These are phyloP conservation scores for Cylindroiulus punctatus DNA, from an alignment of 2,888 invertebrate genomes.

Conservation along the genomic window DNA sequence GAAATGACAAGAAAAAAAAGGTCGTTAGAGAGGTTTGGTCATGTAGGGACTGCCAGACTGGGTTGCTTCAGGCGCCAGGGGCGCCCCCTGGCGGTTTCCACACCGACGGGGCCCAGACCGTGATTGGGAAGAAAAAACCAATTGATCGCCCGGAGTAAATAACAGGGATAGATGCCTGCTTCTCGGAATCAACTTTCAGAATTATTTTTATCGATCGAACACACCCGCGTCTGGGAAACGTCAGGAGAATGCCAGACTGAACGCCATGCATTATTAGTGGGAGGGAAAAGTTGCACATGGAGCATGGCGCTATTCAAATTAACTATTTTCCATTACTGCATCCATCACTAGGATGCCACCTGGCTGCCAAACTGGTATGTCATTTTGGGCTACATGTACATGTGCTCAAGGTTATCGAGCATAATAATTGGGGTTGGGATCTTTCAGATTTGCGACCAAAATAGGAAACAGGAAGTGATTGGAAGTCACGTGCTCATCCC, in stretches of 20 bases:
- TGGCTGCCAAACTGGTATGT: too few species aligned
- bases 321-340: background rate
- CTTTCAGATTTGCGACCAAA: too few species aligned
- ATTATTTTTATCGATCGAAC: slow-evolving; percentile 41
- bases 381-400: too few species aligned
- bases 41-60: background rate
- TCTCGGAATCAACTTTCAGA: slow-evolving; percentile 41
- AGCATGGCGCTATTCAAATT: background rate
- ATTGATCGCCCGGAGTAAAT: background rate
- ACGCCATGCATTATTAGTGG: background rate
- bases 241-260: background rate
- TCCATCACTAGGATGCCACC: background rate
- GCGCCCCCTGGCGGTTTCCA: too few species aligned
- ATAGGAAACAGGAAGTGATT: too few species aligned
- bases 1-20: background rate
- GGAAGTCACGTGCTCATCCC: too few species aligned
- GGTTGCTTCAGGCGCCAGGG: too few species aligned
- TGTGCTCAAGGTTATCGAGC: too few species aligned
- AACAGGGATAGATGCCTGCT: background rate
- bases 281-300: background rate
- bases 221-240: background rate
- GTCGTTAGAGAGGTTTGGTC: slow-evolving; percentile 2
- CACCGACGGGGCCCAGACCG: too few species aligned
- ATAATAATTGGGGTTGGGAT: too few species aligned
- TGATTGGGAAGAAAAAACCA: background rate